Conservation (phyloP, 92 coral and sea anemone species). For the Heliopora coerulea region DNA sequence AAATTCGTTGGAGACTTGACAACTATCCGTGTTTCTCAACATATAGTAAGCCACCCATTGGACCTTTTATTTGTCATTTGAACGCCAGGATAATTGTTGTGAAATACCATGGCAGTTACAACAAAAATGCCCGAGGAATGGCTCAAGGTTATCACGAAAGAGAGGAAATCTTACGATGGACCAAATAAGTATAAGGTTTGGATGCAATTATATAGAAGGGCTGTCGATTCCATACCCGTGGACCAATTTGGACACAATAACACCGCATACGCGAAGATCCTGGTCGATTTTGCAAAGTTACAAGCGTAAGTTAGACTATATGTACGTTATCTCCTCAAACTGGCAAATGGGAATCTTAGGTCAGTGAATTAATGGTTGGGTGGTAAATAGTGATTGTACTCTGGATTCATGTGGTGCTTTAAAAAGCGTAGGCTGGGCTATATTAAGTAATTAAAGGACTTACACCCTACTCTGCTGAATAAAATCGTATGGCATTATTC, state of each 20-base stretch:
- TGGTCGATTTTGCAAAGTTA: conserved; percentile 86
- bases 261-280: conserved; percentile 76
- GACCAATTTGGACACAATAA: conserved; percentile 63
- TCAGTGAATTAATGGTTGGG: too few relatives aligned
- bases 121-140: conserved; percentile 82
- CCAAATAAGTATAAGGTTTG: conserved; percentile 52
- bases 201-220: conserved; percentile 64
- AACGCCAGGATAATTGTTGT: background rate
- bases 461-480: too few relatives aligned
- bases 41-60: too few relatives aligned
- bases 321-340: too few relatives aligned
- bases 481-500: too few relatives aligned
- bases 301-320: conserved; percentile 69
- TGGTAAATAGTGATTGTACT: too few relatives aligned
- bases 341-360: too few relatives aligned
- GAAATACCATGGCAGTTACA: conserved; percentile 14
- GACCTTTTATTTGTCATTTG: background rate
- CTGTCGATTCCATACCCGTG: conserved; percentile 72
- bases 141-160: conserved; percentile 64
- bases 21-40: too few relatives aligned
- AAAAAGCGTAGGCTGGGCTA: too few relatives aligned
- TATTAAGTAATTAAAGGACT: too few relatives aligned
- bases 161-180: conserved; percentile 37
- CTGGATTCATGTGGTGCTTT: too few relatives aligned
- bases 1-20: too few relatives aligned